phyloP scores from a whole-genome alignment of 2,113 vertebrate species.

The Urocitellus parryii region DNA sequence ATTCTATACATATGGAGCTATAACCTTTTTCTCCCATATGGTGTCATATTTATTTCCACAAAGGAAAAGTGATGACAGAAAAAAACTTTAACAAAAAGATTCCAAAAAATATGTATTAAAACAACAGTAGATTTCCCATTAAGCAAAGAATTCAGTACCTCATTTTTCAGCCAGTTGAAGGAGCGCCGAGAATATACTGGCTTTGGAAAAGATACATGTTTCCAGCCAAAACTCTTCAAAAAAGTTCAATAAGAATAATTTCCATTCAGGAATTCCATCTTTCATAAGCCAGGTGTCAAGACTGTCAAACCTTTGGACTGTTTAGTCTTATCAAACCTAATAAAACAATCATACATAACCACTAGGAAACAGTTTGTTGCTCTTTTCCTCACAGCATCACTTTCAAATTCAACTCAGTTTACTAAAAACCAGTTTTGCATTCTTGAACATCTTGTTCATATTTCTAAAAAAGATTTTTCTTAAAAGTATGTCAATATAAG shows the following conservation, averaged over 20 bases:
- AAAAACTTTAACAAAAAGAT: constrained; percentile 72
- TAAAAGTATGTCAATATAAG: constrained; percentile 65
- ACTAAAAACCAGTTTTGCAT: constrained; percentile 73
- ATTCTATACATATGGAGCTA: constrained; percentile 75
- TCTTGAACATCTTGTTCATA: constrained; percentile 79
- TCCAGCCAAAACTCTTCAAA: constrained; percentile 84
- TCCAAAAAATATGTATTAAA: constrained; percentile 81
- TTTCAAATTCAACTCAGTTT: constrained; percentile 84
- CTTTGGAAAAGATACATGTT: constrained; percentile 83
- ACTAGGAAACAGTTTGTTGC: constrained; percentile 74
- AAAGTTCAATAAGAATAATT: constrained; percentile 85
- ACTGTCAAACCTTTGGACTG: constrained; percentile 83
- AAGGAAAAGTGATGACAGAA: constrained; percentile 82
- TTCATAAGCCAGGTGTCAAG: constrained; percentile 81
- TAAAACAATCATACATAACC: constrained; percentile 78
- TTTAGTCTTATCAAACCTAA: constrained; percentile 87
- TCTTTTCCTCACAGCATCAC: constrained; percentile 80
- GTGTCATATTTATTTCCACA: constrained; percentile 87
- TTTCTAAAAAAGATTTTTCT: constrained; percentile 82
- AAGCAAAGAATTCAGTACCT: constrained; percentile 83
- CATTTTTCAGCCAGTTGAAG: constrained; percentile 87
- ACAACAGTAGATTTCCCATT: constrained; percentile 83
- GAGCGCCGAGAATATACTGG: constrained; percentile 86
- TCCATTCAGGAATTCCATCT: constrained; percentile 86
- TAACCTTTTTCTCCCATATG: constrained; percentile 79